phyloP scores from a whole-genome alignment of 92 coral and sea anemone genomes.

The Heteractis magnifica region DNA sequence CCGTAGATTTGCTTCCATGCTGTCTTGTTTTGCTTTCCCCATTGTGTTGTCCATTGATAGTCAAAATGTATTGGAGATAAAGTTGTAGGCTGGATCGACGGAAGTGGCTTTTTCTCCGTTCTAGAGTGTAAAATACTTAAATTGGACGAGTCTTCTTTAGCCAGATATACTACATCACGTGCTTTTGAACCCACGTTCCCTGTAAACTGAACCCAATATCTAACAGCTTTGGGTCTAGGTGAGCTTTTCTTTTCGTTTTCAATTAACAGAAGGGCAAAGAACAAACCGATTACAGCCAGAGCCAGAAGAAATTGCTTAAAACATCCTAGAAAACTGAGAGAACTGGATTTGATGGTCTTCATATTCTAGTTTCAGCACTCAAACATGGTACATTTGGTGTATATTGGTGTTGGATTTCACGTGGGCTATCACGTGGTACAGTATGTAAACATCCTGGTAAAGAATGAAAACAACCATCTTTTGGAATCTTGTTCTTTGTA shows the following conservation, averaged over 20 bases:
- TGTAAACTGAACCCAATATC: neutral
- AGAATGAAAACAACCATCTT: no score
- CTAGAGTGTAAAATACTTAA: neutral
- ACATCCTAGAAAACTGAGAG: neutral
- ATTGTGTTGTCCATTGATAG: conserved; percentile 20
- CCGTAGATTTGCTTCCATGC: conserved; percentile 24
- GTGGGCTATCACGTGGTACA: no score
- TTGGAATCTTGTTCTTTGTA: no score
- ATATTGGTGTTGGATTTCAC: no score
- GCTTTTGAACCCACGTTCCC: neutral
- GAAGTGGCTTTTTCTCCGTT: neutral
- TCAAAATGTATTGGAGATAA: neutral
- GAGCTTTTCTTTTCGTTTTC: conserved; percentile 4
- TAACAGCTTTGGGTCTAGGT: conserved; percentile 18
- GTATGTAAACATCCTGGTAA: no score
- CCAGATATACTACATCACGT: neutral
- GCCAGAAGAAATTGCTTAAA: conserved; percentile 7
- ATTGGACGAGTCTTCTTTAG: neutral
- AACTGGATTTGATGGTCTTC: neutral
- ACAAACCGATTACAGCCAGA: neutral
- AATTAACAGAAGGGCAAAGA: neutral
- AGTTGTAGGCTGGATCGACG: neutral
- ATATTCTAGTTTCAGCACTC: neutral
- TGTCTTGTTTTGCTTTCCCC: conserved; percentile 31
- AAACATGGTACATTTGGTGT: no score